Evolutionary conservation across 2,888 invertebrate genomes (phyloP), one percentile per base, ranked within the genome.

Genomic region (Hypolimnas misippus): DNA sequence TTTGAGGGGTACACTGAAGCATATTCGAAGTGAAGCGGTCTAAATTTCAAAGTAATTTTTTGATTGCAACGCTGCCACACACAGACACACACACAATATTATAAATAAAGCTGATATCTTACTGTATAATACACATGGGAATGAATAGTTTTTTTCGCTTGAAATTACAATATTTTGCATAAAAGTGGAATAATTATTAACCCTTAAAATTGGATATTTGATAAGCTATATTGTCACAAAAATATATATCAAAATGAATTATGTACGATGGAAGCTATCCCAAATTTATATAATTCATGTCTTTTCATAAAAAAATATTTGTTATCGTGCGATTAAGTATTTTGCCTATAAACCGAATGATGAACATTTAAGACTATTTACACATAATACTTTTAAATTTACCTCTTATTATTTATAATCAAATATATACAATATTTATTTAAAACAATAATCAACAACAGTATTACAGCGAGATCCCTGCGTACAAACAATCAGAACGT

Each of bases 11-110:
- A 38, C 10, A n/a, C n/a, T 38, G 35, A 38, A 38, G 35, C 12
- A 38, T 38, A 38, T 38, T 3, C 35, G n/a, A 38, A 2, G 35
- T n/a, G 35, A 25, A 25, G 25, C 25, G 2, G 25, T 25, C 25
- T 25, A 25, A 46, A 21, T 46, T 19, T 12, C 10, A n/a, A 52
- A 16, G 1, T 29, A 31, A 14, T 46, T 31, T 53, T 50, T 29
- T 60, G 53, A 66, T 58, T 63, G 64, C 58, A 62, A 63, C 63
- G 59, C 49, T 56, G 59, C 61, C 66, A 60, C 67, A 65, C 65
- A 70, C 67, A 65, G 50, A 67, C 65, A 69, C 60, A 62, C 59
- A 61, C 42, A 21, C 29, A 29, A 49, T 19, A 50, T 51, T 53
- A 44, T 31, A 31, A 21, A 53, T n/a, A 58, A 50, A 50, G 54